Conservation (phyloP, 2,888 invertebrate species). For the Ypsolopha scabrella region DNA sequence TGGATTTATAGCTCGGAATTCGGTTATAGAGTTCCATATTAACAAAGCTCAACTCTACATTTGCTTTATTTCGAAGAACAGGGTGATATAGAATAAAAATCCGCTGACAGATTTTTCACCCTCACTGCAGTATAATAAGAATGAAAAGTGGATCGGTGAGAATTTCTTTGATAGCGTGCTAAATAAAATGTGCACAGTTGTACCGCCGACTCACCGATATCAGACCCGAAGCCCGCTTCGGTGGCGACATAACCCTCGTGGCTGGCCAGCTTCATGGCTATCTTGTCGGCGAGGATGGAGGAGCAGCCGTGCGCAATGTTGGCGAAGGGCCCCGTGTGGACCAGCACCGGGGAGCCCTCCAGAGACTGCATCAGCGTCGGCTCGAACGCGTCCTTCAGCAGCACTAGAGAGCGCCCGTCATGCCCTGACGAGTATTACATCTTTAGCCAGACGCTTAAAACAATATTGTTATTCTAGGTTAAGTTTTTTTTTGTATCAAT, state of each 20-base stretch:
- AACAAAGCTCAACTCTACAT: no score
- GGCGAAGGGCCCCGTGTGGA: conserved; percentile 98
- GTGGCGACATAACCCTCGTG: conserved; percentile 93
- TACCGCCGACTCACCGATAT: conserved; percentile 89
- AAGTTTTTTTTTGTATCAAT: no score
- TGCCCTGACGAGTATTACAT: conserved; percentile 71
- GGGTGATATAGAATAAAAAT: no score
- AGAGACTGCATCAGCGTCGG: conserved; percentile 98
- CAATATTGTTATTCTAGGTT: no score
- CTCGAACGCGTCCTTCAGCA: conserved; percentile 93
- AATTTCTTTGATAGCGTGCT: not conserved
- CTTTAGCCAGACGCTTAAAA: not conserved
- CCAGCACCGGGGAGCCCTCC: conserved; percentile 95
- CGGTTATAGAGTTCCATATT: no score
- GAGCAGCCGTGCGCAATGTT: conserved; percentile 99
- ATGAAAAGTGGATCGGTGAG: no score
- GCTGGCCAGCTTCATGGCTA: conserved; percentile 94
- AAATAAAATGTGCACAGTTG: conserved; percentile 3
- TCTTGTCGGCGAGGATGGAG: conserved; percentile 93
- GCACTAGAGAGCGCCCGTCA: conserved; percentile 94
- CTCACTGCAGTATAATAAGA: no score
- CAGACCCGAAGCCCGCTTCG: conserved; percentile 98
- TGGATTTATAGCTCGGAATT: no score
- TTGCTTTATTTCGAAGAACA: no score
- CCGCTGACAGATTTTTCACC: no score